A percentile compares a stretch with the other conserved stretches of the same genome.
phyloP scores from a whole-genome alignment of 2,113 vertebrate species.

The Genyomyrus donnyi region DNA sequence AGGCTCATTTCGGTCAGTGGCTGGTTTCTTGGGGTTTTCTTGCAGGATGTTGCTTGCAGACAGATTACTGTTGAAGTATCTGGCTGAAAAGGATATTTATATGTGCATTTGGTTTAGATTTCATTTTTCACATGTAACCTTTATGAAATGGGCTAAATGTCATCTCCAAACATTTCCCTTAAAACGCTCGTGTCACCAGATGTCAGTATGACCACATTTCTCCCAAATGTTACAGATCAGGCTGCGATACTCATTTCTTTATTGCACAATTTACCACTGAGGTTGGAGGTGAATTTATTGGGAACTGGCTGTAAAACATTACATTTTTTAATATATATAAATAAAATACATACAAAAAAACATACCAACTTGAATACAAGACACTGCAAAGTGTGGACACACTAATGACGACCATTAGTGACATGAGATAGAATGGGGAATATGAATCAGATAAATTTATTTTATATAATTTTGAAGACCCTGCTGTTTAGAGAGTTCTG shows the following conservation, averaged over 20 bases:
- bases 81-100: neutral
- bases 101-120: neutral
- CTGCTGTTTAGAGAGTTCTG: neutral
- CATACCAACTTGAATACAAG: neutral
- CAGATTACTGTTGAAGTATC: neutral
- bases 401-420: neutral
- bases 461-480: neutral
- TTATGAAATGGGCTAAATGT: slow-evolving; percentile 5
- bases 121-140: neutral
- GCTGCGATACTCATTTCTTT: neutral
- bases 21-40: neutral
- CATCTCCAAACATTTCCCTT: neutral
- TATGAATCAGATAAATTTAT: neutral
- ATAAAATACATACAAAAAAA: neutral
- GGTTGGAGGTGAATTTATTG: neutral
- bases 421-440: neutral
- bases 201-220: neutral
- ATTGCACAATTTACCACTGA: neutral
- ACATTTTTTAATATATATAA: neutral
- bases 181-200: neutral
- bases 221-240: neutral
- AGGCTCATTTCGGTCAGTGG: neutral
- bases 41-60: neutral
- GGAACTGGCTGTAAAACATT: neutral
- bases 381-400: neutral